Conservation (phyloP, 2,797 vertebrate genomes). For the Anguilla marmorata region DNA sequence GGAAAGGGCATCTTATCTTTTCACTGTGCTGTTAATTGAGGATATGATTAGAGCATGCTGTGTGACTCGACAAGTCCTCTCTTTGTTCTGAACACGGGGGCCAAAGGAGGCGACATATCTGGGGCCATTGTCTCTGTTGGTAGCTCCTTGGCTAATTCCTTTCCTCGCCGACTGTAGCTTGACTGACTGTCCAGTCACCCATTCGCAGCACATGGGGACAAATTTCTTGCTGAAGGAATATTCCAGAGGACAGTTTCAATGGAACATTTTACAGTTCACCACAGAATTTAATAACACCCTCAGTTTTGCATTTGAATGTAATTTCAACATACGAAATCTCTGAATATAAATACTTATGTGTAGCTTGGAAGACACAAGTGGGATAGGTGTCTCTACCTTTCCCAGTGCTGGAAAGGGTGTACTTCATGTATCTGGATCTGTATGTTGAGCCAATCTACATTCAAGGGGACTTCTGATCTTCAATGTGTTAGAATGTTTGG, state of each 20-base stretch:
- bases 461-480: background rate
- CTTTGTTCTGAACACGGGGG: conserved; percentile 47
- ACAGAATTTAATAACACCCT: background rate
- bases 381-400: background rate
- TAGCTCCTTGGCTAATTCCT: conserved; percentile 26
- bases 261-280: background rate
- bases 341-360: background rate
- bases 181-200: background rate
- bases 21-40: conserved; percentile 56
- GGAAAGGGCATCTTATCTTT: conserved; percentile 58
- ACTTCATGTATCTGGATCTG: background rate
- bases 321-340: background rate
- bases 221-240: background rate
- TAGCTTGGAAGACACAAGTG: background rate
- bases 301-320: background rate
- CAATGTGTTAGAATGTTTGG: background rate
- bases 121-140: conserved; percentile 37
- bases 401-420: background rate
- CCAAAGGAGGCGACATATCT: conserved; percentile 39
- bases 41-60: conserved; percentile 57
- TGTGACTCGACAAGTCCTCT: conserved; percentile 53
- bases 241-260: background rate
- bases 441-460: background rate
- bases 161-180: background rate
- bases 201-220: background rate